Evolutionary conservation across 2,113 vertebrate species (phyloP), one percentile per base, ranked within the genome.

Genomic region (Agelaius tricolor): DNA sequence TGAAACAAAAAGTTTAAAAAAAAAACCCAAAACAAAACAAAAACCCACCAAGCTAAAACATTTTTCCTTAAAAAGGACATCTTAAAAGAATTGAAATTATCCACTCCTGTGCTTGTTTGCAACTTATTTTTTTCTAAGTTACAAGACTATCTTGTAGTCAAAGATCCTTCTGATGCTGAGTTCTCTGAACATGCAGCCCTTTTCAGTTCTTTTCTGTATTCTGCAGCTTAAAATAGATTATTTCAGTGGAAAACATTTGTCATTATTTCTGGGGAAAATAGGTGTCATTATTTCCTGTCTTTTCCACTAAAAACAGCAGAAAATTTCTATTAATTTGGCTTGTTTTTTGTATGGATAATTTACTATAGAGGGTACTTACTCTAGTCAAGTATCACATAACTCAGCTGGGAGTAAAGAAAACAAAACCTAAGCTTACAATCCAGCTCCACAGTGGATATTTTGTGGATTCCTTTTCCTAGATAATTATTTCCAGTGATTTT

Each of bases 401-500:
- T 80, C 67, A 58, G 7, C 8, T 80, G 61, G 7, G 41, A 73
- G 15, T 28, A 72, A 91, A 62, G 43, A 84, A 84, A 71, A 74
- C 9, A 80, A 79, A 91, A 33, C 47, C 3, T 5, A 77, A 67
- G 14, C 73, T 82, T 72, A 49, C 57, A 58, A 58, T 82, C 62
- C 63, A 74, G 6, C 24, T 69, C 27, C 59, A 19, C 23, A 52
- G 20, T 41, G 22, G 13, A 55, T 83, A 79, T 84, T 73, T 46
- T 91, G 27, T 79, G 23, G 8, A 27, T 67, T 74, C 23, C 43
- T 92, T 82, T 49, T 88, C 31, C 52, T 71, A 85, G 20, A 31
- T 90, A 79, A 93, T 89, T 82, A 76, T 73, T 57, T 82, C 51
- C 41, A 68, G 37, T 41, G 37, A 69, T 84, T 89, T 61, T 78